A percentile compares a stretch with the other conserved stretches of the same genome.
Conservation (phyloP, 2,888 invertebrate genomes). For the Tetropium fuscum region DNA sequence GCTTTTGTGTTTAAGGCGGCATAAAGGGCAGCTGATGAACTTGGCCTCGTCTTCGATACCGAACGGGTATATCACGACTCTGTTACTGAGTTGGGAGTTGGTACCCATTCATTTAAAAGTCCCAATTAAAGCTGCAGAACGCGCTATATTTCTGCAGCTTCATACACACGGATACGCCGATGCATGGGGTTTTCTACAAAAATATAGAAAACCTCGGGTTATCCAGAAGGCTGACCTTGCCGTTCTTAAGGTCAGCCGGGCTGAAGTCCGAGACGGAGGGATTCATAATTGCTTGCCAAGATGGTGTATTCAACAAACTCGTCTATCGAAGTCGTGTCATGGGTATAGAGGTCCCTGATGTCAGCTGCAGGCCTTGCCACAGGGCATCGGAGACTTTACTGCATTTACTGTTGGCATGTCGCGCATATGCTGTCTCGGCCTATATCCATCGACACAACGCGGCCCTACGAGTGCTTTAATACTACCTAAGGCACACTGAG, state of each 20-base stretch:
- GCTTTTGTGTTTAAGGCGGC: constrained; percentile 12
- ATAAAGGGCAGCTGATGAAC: neutral
- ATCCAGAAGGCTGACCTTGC: neutral
- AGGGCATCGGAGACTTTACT: neutral
- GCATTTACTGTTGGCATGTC: neutral
- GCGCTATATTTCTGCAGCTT: neutral
- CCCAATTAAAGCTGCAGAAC: constrained; percentile 1
- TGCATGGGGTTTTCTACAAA: constrained; percentile 7
- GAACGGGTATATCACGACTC: neutral
- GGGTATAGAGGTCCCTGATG: constrained; percentile 1
- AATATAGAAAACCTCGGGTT: neutral
- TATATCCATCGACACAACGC: neutral
- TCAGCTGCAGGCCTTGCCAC: neutral
- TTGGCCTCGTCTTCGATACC: neutral
- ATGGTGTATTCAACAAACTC: constrained; percentile 6
- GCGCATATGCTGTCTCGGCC: neutral
- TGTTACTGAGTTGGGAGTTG: neutral
- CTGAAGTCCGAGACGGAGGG: neutral
- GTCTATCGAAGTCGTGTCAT: constrained; percentile 4
- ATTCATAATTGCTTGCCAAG: constrained; percentile 7
- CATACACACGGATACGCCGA: constrained; percentile 1
- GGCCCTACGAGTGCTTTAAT: neutral
- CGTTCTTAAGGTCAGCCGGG: neutral
- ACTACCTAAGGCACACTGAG: neutral
- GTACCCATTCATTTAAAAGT: neutral